Conservation (phyloP, 2,797 vertebrate species). For the Lutjanus campechanus region DNA sequence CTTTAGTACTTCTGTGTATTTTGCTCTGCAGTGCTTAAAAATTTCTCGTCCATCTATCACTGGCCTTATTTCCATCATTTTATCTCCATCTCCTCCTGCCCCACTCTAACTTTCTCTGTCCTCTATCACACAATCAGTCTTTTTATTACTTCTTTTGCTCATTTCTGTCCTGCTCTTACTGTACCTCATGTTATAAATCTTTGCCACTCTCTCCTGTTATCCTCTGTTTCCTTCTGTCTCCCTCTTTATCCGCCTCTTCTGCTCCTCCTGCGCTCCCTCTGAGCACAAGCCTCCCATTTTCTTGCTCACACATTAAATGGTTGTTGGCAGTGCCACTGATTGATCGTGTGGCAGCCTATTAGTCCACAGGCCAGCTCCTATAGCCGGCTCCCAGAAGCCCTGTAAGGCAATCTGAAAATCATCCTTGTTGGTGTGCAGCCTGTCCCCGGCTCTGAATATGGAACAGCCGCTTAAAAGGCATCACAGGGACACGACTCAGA, state of each 20-base stretch:
- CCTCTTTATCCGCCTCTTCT: neutral
- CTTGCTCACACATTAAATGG: constrained; percentile 45
- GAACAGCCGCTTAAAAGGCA: constrained; percentile 54
- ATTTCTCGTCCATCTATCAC: neutral
- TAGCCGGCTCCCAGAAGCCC: constrained; percentile 30
- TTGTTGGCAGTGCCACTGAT: constrained; percentile 57
- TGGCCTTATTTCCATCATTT: constrained; percentile 4
- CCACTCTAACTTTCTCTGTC: neutral
- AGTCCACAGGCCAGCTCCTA: constrained; percentile 44
- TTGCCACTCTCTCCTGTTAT: constrained; percentile 5
- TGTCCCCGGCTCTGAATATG: constrained; percentile 37
- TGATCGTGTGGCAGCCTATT: constrained; percentile 62
- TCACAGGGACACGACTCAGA: constrained; percentile 22
- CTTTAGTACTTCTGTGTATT: neutral
- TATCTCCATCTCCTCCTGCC: neutral
- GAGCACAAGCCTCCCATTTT: constrained; percentile 32
- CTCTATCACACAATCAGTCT: neutral
- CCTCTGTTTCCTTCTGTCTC: neutral
- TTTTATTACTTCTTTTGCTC: neutral
- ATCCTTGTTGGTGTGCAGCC: constrained; percentile 35
- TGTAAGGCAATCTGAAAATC: constrained; percentile 51
- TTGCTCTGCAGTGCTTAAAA: neutral
- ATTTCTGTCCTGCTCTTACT: neutral
- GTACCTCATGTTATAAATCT: neutral
- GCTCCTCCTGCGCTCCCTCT: neutral